phyloP scores from a whole-genome alignment of 2,113 vertebrate species.

The Corythoichthys haematopterus region DNA sequence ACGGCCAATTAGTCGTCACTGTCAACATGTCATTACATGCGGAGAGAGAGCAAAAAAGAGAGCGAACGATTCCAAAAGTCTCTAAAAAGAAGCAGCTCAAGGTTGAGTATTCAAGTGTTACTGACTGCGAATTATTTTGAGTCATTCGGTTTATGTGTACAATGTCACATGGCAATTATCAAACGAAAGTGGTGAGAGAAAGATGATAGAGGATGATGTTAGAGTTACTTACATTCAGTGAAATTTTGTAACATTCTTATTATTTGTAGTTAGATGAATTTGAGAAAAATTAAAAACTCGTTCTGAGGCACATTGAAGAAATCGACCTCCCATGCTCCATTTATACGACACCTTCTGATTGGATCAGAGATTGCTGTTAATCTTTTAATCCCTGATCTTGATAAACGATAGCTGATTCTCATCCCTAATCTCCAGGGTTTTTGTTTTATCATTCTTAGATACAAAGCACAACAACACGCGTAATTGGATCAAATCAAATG shows the following conservation, averaged over 20 bases:
- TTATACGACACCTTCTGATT: neutral
- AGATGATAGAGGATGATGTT: too few relatives aligned
- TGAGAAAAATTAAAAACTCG: neutral
- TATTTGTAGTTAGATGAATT: neutral
- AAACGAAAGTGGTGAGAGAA: too few relatives aligned
- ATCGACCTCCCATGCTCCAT: neutral
- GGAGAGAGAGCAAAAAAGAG: neutral
- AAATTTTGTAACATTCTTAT: too few relatives aligned
- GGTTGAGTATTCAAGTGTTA: neutral
- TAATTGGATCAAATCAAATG: constrained; percentile 9
- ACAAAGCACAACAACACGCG: constrained; percentile 20
- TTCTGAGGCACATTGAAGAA: neutral
- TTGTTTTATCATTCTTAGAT: constrained; percentile 40
- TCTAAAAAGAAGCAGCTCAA: neutral
- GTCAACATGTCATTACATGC: constrained; percentile 3
- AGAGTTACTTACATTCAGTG: too few relatives aligned
- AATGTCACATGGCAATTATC: neutral
- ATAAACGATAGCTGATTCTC: constrained; percentile 42
- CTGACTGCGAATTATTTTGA: neutral
- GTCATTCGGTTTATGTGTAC: neutral
- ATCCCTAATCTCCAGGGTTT: constrained; percentile 22
- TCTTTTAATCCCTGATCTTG: constrained; percentile 54
- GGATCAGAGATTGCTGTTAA: constrained; percentile 32
- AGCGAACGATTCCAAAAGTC: neutral
- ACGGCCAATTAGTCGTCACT: neutral